phyloP scores from a whole-genome alignment of 2,113 vertebrate genomes.

The Prolemur simus region DNA sequence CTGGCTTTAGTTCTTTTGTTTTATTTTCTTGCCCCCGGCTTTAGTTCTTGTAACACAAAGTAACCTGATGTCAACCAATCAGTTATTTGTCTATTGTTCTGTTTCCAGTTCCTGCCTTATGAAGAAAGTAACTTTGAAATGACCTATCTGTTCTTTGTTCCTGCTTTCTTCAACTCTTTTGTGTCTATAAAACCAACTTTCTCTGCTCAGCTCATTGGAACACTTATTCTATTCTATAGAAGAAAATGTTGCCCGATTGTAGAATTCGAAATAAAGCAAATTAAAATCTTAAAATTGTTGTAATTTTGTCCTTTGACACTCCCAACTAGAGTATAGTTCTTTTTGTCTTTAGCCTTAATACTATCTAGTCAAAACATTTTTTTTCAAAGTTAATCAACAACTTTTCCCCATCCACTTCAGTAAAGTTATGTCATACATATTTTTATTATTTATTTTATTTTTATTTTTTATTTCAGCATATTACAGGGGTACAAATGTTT shows the following conservation, averaged over 20 bases:
- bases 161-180: not conserved
- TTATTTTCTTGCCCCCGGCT: not conserved
- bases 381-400: not conserved
- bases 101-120: not conserved
- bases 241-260: not conserved
- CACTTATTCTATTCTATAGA: not conserved
- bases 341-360: slow-evolving; percentile 23
- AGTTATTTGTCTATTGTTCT: not conserved
- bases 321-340: not conserved
- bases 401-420: not conserved
- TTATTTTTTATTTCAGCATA: too few relatives aligned
- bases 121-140: not conserved
- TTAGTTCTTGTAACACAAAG: not conserved
- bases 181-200: not conserved
- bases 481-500: too few relatives aligned
- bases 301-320: not conserved
- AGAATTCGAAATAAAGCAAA: not conserved
- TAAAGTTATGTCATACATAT: not conserved
- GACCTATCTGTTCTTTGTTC: not conserved
- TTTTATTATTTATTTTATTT: not conserved
- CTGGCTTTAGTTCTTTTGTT: too few relatives aligned
- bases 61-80: not conserved
- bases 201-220: not conserved
- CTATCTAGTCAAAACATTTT: not conserved
- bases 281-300: not conserved